A percentile compares a stretch with the other conserved stretches of the same genome.
phyloP scores from a whole-genome alignment of 2,888 invertebrate species.

The Oscheius sp. region DNA sequence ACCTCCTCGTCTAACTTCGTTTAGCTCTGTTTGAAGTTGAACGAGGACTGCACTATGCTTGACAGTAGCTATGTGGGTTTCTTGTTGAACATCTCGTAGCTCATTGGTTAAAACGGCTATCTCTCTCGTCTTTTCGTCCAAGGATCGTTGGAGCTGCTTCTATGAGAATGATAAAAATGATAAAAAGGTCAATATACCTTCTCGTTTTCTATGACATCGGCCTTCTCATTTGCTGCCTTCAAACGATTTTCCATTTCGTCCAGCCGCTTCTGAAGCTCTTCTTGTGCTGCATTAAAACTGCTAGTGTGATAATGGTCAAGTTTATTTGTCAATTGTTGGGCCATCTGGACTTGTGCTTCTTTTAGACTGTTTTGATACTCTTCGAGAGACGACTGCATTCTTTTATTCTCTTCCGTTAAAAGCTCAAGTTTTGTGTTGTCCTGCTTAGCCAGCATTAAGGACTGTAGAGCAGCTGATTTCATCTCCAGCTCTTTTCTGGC shows the following conservation, averaged over 20 bases:
- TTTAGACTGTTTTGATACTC: conserved; percentile 7
- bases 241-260: conserved; percentile 2
- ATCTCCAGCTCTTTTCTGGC: conserved; percentile 55
- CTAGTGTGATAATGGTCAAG: conserved; percentile 13
- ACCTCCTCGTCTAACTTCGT: conserved; percentile 3
- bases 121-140: neutral
- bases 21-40: conserved; percentile 7
- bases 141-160: conserved; percentile 15
- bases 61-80: neutral
- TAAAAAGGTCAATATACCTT: neutral
- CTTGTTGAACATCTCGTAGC: conserved; percentile 14
- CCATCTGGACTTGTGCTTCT: conserved; percentile 24
- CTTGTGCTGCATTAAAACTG: conserved; percentile 21
- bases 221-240: conserved; percentile 2
- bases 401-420: conserved; percentile 38
- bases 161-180: neutral
- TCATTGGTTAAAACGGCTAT: neutral
- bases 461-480: conserved; percentile 61
- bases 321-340: conserved; percentile 22
- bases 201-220: neutral
- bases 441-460: conserved; percentile 59
- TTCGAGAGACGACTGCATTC: conserved; percentile 12
- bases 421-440: conserved; percentile 37
- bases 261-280: conserved; percentile 6
- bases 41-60: conserved; percentile 8